phyloP scores from a whole-genome alignment of 1,140 invertebrate species.

The Heliconius nattereri region DNA sequence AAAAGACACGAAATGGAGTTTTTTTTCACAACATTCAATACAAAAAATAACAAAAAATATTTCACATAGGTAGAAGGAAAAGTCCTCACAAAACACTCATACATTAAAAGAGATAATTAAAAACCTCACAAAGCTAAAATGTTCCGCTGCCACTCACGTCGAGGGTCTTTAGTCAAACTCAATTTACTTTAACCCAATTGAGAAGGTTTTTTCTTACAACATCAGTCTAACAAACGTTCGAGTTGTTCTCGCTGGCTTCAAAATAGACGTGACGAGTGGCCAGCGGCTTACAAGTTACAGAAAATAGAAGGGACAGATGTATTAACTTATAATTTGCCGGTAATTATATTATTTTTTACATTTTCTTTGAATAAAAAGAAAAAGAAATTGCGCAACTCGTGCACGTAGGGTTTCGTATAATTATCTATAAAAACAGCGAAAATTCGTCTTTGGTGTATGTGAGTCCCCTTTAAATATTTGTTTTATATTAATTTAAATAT shows the following conservation, averaged over 20 bases:
- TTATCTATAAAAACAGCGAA: too few species aligned
- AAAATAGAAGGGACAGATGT: constrained; percentile 12
- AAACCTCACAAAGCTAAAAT: constrained; percentile 6
- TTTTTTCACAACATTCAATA: too few species aligned
- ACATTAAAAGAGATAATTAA: constrained; percentile 16
- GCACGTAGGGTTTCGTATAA: too few species aligned
- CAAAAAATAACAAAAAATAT: neutral
- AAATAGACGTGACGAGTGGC: constrained; percentile 34
- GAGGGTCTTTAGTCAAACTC: neutral
- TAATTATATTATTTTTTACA: too few species aligned
- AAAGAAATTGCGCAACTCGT: too few species aligned
- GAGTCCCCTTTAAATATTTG: too few species aligned
- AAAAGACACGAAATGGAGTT: too few species aligned
- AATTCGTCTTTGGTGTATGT: too few species aligned
- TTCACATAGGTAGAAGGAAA: neutral
- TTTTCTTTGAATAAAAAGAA: too few species aligned
- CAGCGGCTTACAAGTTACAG: neutral
- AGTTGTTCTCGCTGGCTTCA: constrained; percentile 32
- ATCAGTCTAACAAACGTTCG: constrained; percentile 41
- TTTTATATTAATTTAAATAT: too few species aligned
- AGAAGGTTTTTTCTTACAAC: constrained; percentile 33
- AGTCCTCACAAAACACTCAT: neutral
- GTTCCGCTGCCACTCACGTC: neutral
- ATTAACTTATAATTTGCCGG: too few species aligned
- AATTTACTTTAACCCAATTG: constrained; percentile 27